Evolutionary conservation across 2,888 invertebrate genomes (phyloP).

Genomic region (Apodemia mormo): DNA sequence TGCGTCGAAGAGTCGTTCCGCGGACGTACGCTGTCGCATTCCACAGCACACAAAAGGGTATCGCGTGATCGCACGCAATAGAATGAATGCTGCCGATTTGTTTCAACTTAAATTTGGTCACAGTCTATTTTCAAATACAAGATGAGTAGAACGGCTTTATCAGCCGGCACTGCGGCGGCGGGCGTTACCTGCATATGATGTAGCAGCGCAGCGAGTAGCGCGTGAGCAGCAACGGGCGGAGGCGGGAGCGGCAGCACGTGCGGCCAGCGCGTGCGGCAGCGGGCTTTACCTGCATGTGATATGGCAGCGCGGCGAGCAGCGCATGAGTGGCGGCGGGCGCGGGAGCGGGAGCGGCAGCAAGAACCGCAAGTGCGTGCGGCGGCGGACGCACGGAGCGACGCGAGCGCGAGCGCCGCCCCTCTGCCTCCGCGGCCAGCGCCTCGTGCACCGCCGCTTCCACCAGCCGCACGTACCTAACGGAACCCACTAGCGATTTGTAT

Average conservation of each 20-base stretch:
- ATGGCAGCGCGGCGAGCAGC: conserved; percentile 87
- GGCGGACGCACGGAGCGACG: conserved; percentile 84
- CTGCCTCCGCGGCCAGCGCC: conserved; percentile 88
- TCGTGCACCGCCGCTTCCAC: conserved; percentile 95
- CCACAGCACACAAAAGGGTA: no score
- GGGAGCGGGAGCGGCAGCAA: not conserved
- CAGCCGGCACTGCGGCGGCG: no score
- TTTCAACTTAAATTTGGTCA: no score
- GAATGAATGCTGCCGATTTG: no score
- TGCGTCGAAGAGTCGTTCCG: no score
- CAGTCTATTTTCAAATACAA: no score
- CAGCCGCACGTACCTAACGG: conserved; percentile 89
- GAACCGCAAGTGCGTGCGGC: conserved; percentile 84
- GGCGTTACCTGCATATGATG: conserved; percentile 42
- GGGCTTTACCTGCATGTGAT: conserved; percentile 88
- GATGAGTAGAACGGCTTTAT: no score
- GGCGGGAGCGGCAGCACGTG: not conserved
- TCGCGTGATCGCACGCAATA: no score
- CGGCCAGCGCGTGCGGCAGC: conserved; percentile 85
- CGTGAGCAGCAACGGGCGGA: no score
- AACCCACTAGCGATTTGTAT: not conserved
- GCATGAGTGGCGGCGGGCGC: no score
- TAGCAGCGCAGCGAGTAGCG: conserved; percentile 54
- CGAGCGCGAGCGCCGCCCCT: conserved; percentile 66
- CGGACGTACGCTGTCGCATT: no score